Evolutionary conservation across 2,113 vertebrate species (phyloP).

Genomic region (Syngnathus typhle): DNA sequence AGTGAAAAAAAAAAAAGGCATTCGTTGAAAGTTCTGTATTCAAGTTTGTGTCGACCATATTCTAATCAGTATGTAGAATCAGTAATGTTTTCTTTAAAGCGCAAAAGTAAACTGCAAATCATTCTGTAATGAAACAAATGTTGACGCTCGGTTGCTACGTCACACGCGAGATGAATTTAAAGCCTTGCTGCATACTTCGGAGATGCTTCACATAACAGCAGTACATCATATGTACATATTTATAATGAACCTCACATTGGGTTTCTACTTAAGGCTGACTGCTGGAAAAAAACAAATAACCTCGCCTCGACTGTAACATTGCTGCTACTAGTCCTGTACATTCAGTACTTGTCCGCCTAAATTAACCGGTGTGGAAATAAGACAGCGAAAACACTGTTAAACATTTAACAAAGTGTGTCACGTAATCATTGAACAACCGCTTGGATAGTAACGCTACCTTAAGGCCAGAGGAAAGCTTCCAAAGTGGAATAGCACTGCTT

Average conservation of each 20-base stretch:
- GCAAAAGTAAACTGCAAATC: neutral
- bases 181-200: slow-evolving; percentile 28
- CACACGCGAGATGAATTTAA: slow-evolving; percentile 6
- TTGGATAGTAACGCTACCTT: slow-evolving; percentile 41
- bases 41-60: slow-evolving; percentile 27
- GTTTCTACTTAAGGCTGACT: slow-evolving; percentile 49
- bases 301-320: neutral
- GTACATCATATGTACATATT: slow-evolving; percentile 40
- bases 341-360: neutral
- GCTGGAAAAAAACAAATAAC: slow-evolving; percentile 23
- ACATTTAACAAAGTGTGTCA: neutral
- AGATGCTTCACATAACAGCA: slow-evolving; percentile 35
- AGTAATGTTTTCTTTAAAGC: neutral
- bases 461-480: slow-evolving; percentile 46
- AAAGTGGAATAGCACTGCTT: slow-evolving; percentile 27
- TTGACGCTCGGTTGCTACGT: neutral
- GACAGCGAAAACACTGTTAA: neutral
- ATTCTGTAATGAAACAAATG: neutral
- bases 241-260: slow-evolving; percentile 41
- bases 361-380: neutral
- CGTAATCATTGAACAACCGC: slow-evolving; percentile 5
- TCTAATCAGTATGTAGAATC: slow-evolving; percentile 7
- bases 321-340: neutral
- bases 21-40: slow-evolving; percentile 12
- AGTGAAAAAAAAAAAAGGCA: slow-evolving; percentile 23